Evolutionary conservation across 2,888 invertebrate species (phyloP), one percentile per base, ranked within the genome.

Genomic region (Tribolium freemani): DNA sequence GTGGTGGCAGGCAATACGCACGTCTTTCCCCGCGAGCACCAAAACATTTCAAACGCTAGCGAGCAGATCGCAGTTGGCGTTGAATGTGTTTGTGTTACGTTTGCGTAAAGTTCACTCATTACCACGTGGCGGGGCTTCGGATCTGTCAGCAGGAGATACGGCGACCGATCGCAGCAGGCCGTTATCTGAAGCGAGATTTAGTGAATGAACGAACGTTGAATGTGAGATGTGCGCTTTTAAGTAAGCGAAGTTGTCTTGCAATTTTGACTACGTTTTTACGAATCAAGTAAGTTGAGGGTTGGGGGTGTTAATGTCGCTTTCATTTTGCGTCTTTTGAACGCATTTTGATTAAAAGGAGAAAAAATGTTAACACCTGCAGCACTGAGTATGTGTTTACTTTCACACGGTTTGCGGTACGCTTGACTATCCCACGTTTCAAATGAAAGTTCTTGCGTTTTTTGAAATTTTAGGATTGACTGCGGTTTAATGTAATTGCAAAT

Each of bases 1-100:
- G 70, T 70, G 16, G 16, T 16, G 16, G 16, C n/a, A n/a, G 69
- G 69, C 63, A 53, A 26, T 21, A 69, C 69, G 69, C 70, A 63
- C 38, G 54, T 26, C 31, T 31, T 31, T 54, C 16, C 16, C 11
- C 51, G 38, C 38, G 9, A 38, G 38, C 51, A 20, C 13, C 51
- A 51, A 20, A 51, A 51, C 51, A 20, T 51, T 51, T 51, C 20
- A 38, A 38, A 38, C 8, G 38, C 38, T 6, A 9, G 38, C 3
- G 16, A 21, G 67, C 57, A 16, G 67, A 68, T 48, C 56, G 11
- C 67, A 56, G 67, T 45, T 54, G 45, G 66, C 38, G 30, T 30
- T 21, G 38, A 26, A 11, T 30, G 50, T 20, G 30, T 11, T 16
- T 54, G 54, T 54, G 54, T 16, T 10, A 16, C 13, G 9, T 26